phyloP scores from a whole-genome alignment of 2,113 vertebrate species.

The Terrapene triunguis region DNA sequence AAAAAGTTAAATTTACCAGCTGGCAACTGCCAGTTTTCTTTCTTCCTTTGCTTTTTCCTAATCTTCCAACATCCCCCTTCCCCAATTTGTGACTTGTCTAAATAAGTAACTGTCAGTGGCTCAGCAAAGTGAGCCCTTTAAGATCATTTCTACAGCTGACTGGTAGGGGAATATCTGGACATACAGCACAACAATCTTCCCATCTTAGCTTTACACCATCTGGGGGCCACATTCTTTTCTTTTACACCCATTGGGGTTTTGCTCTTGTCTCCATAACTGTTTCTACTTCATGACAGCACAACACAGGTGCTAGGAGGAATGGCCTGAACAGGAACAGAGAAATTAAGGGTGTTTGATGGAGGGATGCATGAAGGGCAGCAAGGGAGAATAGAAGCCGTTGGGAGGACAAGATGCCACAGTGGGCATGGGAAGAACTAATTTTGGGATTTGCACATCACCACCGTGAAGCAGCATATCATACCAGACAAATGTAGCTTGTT shows the following conservation, averaged over 20 bases:
- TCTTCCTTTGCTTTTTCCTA: neutral
- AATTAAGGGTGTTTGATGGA: neutral
- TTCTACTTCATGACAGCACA: neutral
- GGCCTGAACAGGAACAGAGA: neutral
- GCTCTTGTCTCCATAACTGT: neutral
- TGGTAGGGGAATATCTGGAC: no score
- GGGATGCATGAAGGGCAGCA: neutral
- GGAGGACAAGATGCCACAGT: neutral
- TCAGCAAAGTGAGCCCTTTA: neutral
- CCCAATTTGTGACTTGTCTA: neutral
- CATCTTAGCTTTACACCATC: neutral
- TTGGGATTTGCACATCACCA: accelerated
- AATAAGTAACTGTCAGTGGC: neutral
- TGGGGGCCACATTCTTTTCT: neutral
- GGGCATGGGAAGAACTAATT: neutral
- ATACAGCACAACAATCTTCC: neutral
- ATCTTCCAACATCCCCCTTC: neutral
- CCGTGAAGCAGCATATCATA: neutral
- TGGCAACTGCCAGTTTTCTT: neutral
- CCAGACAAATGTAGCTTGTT: neutral
- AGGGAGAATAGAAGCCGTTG: neutral
- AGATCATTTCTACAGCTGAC: neutral
- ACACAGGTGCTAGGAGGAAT: neutral
- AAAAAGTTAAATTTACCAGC: neutral
- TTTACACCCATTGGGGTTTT: neutral